Evolutionary conservation across 2,888 invertebrate species (phyloP).

Genomic region (Alsophila aescularia): DNA sequence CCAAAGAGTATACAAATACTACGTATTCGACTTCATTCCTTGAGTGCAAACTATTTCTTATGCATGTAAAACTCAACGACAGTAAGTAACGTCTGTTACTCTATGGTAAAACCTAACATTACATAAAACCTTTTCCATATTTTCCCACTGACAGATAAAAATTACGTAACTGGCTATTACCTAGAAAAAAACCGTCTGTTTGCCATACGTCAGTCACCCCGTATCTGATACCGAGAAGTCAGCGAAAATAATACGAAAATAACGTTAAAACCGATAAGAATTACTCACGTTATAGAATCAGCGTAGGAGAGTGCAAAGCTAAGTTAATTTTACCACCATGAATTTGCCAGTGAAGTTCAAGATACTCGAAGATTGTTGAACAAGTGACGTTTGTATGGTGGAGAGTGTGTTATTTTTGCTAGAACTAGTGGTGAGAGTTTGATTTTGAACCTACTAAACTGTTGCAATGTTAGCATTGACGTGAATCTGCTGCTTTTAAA

Average conservation of each 20-base stretch:
- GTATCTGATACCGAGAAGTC: slow-evolving; percentile 18
- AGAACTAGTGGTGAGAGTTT: slow-evolving; percentile 5
- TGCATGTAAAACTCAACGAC: too few species aligned
- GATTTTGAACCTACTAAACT: not conserved
- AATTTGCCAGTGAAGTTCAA: slow-evolving; percentile 20
- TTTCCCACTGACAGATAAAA: not conserved
- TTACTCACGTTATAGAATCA: not conserved
- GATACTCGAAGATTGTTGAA: not conserved
- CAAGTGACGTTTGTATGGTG: slow-evolving; percentile 13
- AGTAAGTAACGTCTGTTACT: too few species aligned
- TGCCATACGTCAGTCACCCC: slow-evolving; percentile 16
- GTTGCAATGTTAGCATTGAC: not conserved
- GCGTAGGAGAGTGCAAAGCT: not conserved
- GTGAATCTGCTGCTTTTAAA: too few species aligned
- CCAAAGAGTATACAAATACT: too few species aligned
- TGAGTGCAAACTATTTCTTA: too few species aligned
- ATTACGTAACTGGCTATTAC: slow-evolving; percentile 11
- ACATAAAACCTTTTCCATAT: not conserved
- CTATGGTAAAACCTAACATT: not conserved
- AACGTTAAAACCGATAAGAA: not conserved
- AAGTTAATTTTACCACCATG: slow-evolving; percentile 3
- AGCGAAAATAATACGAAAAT: slow-evolving; percentile 3
- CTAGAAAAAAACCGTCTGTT: slow-evolving; percentile 7
- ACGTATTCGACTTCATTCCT: too few species aligned
- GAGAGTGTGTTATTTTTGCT: slow-evolving; percentile 8